Base-by-base conservation (phyloP, 1,140 invertebrate species). In the Cecropterus lyciades region DNA sequence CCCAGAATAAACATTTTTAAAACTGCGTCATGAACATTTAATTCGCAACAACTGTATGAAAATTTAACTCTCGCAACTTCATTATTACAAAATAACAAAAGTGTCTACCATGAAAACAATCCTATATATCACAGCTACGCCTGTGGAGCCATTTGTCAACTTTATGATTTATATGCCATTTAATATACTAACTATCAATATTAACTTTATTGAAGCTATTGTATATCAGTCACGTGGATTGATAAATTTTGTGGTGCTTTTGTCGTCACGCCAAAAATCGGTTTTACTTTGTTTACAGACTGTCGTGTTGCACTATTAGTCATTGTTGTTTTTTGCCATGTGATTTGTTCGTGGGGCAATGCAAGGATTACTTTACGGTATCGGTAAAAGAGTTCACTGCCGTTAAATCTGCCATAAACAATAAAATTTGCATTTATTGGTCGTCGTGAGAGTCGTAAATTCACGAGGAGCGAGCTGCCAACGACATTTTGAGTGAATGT, bases 381-480 rank as follows among this genome's bases (percentile, higher is more conserved):
- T 83, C 79, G 77, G 79, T 84, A 88, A 89, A 89, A 89, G 86
- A 91, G 86, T 89, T 91, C 80, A 88, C 79, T 82, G 77, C 84
- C 84, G 80, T 90, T 91, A 88, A 89, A 89, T 85, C 82, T 87
- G 82, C 80, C 82, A 87, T 90, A 91, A 91, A 91, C 87, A 85
- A 90, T 91, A 88, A 92, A 88, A 92, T 92, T 89, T 92, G 84
- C 89, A 91, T 91, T 91, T 91, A 91, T 91, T 86, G 89, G 87
- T 85, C 87, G 86, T 89, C 87, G 73, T 82, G 78, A 79, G 77
- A 79, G 80, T 85, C 82, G 78, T 91, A 91, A 91, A 91, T 87
- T 87, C 73, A 81, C 82, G 75, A 76, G 70, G 76, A 84, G 86
- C 75, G 78, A 88, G 73, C 82, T 87, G 84, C 77, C 80, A 89